Evolutionary conservation across 2,113 vertebrate species (phyloP).

Genomic region (Lepus americanus): DNA sequence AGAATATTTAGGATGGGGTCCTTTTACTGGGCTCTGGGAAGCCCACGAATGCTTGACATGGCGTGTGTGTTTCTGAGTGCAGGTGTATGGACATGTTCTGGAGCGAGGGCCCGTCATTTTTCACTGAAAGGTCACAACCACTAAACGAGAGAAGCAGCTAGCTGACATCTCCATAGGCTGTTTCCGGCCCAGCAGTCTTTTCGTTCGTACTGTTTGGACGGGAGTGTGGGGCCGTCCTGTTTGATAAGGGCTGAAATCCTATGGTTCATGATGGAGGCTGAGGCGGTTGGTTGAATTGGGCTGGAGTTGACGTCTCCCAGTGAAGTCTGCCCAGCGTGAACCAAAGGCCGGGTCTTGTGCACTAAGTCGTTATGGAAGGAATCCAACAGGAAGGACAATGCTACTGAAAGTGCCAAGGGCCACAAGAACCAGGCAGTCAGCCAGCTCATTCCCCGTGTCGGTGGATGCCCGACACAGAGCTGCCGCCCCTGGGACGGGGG

Average conservation of each 20-base stretch:
- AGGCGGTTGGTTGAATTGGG: neutral
- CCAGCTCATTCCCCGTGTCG: neutral
- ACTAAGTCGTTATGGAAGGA: neutral
- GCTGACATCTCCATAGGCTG: neutral
- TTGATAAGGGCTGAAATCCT: neutral
- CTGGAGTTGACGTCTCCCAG: neutral
- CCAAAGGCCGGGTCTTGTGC: neutral
- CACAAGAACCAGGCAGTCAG: neutral
- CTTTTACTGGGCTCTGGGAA: neutral
- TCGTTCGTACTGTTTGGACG: neutral
- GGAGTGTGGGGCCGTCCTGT: neutral
- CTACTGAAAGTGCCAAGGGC: neutral
- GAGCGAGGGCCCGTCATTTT: neutral
- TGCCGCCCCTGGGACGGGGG: neutral
- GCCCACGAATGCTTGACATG: neutral
- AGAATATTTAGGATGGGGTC: neutral
- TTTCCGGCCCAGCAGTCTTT: neutral
- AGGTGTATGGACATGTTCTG: neutral
- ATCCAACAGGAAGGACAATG: neutral
- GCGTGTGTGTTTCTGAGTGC: neutral
- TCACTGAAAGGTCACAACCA: neutral
- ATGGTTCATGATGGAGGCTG: neutral
- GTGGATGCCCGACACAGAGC: neutral
- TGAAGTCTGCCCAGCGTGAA: neutral
- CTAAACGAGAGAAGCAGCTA: neutral